Evolutionary conservation across 1,140 invertebrate species (phyloP).

Genomic region (Cheumatopsyche charites): DNA sequence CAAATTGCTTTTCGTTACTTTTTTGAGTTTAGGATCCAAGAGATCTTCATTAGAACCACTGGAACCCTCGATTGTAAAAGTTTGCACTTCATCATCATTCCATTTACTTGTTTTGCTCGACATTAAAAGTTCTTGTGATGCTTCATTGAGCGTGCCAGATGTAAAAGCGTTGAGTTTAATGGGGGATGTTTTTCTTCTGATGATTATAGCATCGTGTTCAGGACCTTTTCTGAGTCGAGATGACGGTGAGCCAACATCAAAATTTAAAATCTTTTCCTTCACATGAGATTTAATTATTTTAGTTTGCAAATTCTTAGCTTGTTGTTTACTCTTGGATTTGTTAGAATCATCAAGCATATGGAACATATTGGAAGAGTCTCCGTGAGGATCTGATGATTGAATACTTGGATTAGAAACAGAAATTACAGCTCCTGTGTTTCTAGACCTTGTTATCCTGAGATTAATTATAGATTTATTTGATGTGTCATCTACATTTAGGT

Average conservation of each 20-base stretch:
- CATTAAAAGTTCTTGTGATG: constrained; percentile 55
- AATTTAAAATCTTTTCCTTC: constrained; percentile 60
- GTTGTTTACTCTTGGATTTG: constrained; percentile 50
- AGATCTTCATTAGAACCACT: constrained; percentile 46
- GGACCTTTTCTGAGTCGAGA: constrained; percentile 37
- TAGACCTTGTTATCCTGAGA: too few relatives aligned
- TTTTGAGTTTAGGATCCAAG: constrained; percentile 30
- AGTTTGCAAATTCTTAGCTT: constrained; percentile 51
- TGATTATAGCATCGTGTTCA: constrained; percentile 59
- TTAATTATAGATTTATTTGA: too few relatives aligned
- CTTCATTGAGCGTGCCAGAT: constrained; percentile 32
- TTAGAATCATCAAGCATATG: constrained; percentile 60
- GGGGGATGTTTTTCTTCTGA: constrained; percentile 53
- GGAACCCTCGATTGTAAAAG: constrained; percentile 57
- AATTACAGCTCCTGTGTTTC: too few relatives aligned
- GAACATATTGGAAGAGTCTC: constrained; percentile 56
- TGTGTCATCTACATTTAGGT: neutral
- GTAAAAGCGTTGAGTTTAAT: constrained; percentile 43
- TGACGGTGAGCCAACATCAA: constrained; percentile 51
- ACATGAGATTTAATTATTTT: constrained; percentile 54
- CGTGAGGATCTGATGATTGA: constrained; percentile 38
- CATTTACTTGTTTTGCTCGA: constrained; percentile 52
- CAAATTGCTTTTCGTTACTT: constrained; percentile 11
- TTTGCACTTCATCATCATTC: constrained; percentile 56
- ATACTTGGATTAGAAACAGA: too few relatives aligned